Percentiles rank a stretch among this genome's conserved stretches.
phyloP scores from a whole-genome alignment of 2,797 vertebrate species.

The Arctocebus calabarensis region DNA sequence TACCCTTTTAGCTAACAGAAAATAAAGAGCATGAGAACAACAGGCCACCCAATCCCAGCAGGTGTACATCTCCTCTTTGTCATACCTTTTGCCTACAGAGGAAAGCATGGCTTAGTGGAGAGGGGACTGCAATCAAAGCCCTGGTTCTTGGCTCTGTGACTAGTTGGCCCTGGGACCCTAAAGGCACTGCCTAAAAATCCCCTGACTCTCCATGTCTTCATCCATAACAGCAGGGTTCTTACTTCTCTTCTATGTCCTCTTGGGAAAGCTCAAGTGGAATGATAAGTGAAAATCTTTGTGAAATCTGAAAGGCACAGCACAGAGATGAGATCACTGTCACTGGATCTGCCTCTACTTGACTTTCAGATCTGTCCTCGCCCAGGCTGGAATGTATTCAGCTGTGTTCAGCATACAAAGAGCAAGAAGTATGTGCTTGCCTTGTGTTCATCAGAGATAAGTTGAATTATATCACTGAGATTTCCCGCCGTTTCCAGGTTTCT shows the following conservation, averaged over 20 bases:
- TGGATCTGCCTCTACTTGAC: background rate
- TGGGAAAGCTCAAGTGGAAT: background rate
- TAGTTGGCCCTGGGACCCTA: background rate
- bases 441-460: background rate
- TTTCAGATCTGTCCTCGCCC: background rate
- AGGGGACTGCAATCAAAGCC: background rate
- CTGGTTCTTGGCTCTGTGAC: background rate
- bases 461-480: background rate
- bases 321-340: background rate
- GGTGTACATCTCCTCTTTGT: background rate
- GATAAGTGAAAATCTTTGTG: background rate
- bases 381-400: background rate
- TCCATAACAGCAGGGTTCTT: background rate
- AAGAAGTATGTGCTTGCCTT: background rate
- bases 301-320: background rate
- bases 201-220: background rate
- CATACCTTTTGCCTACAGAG: background rate
- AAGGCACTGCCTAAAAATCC: background rate
- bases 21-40: background rate
- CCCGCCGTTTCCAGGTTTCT: background rate
- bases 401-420: rapidly evolving
- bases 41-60: background rate
- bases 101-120: background rate
- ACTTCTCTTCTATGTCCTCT: background rate
- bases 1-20: background rate